Percentiles rank a stretch among this genome's conserved stretches.
phyloP scores from a whole-genome alignment of 2,113 vertebrate genomes.

The Hucho hucho region DNA sequence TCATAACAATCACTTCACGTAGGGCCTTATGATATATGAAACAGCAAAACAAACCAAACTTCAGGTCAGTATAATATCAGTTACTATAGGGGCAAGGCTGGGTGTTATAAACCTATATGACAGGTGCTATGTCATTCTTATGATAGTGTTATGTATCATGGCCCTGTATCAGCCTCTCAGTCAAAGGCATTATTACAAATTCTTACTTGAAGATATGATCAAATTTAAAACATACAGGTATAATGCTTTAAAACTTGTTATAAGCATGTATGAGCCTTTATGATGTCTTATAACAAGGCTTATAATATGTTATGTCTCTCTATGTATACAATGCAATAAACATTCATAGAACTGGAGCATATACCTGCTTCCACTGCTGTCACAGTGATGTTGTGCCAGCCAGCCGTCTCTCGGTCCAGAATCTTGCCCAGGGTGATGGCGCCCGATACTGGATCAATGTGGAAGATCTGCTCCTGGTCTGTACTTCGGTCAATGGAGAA shows the following conservation, averaged over 20 bases:
- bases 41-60: neutral
- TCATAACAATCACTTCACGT: neutral
- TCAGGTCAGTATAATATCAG: neutral
- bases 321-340: too few species aligned
- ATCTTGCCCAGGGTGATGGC: conserved; percentile 88
- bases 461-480: conserved; percentile 89
- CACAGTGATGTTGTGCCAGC: conserved; percentile 98
- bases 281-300: too few species aligned
- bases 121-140: neutral
- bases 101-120: neutral
- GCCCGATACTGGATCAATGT: conserved; percentile 88
- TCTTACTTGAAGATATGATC: too few species aligned
- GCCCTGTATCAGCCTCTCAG: too few species aligned
- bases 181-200: too few species aligned
- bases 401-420: conserved; percentile 91
- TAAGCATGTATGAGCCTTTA: too few species aligned
- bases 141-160: neutral
- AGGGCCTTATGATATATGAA: neutral
- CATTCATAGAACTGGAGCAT: too few species aligned
- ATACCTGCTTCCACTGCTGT: conserved; percentile 92
- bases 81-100: neutral
- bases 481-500: conserved; percentile 89
- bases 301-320: too few species aligned
- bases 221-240: too few species aligned
- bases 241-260: too few species aligned